Base-by-base conservation (phyloP, 1,140 invertebrate species). In the Hestina assimilis region DNA sequence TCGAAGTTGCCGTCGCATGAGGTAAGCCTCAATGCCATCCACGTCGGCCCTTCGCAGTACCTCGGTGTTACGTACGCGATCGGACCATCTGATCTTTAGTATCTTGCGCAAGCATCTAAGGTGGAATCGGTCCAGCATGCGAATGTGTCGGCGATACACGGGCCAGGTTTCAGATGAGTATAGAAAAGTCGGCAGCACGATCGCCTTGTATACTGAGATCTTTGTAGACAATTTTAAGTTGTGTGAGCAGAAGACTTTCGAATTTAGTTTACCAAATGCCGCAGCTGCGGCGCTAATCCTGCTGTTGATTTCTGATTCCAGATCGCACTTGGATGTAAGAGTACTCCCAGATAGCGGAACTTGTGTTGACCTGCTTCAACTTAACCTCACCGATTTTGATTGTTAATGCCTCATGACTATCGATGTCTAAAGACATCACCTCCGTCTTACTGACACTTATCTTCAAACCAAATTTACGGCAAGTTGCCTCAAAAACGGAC, bases 381-480 rank as follows among this genome's bases (percentile, higher is more conserved):
- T 28, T 9, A 28, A 8, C 26, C 26, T 9, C 26, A 2, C 26
- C 26, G 26, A 28, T 4, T 28, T 4, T 59, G 6, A 56, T 61
- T 9, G 19, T 23, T 23, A 56, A 9, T 38, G 33, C 23, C 17
- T 57, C 35, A n/a, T 15, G 47, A 52, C 53, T 19, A 43, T 56
- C 23, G 2, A n/a, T n/a, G n/a, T n/a, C n/a, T 31, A 62, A 20
- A 12, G 48, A 41, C 55, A 63, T 63, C 11, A 59, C 62, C 20
- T 66, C 59, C n/a, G 51, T 59, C 24, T 65, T 65, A 42, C 57
- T 51, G 29, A 69, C 59, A 45, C 42, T 65, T 20, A 59, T 46
- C 6, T 57, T 66, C 2, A 60, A 42, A 17, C 61, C 57, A 14
- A 60, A 68, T 8, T 43, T 60, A 15, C 53, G n/a, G 26, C 61